These are phyloP conservation scores for Drosophila paulistorum DNA, from an alignment of 1,140 invertebrate genomes.

Conservation along the genomic window DNA sequence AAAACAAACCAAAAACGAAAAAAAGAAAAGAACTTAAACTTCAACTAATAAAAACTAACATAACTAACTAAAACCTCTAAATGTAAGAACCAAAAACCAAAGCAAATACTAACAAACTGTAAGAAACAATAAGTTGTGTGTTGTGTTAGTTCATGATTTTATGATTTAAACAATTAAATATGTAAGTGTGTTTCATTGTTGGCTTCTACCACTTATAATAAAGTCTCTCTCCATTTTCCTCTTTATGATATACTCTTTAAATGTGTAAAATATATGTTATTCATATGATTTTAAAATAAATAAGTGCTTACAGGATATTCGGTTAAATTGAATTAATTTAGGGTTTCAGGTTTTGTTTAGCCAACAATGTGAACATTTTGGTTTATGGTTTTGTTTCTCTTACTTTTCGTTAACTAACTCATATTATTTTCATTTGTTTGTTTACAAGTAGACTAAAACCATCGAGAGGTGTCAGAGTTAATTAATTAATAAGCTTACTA, in stretches of 20 bases:
- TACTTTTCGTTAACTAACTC: conserved; percentile 32
- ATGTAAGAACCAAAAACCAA: conserved; percentile 11
- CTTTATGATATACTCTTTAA: not conserved
- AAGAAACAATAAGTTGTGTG: conserved; percentile 44
- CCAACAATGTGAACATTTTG: conserved; percentile 28
- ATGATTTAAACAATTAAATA: conserved; percentile 38
- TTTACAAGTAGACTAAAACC: conserved; percentile 59
- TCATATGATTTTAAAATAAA: conserved; percentile 12
- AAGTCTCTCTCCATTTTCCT: not conserved
- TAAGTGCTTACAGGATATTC: conserved; percentile 13
- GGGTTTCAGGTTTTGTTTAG: not conserved
- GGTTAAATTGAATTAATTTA: not conserved
- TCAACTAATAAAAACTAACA: conserved; percentile 37
- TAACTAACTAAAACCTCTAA: conserved; percentile 43
- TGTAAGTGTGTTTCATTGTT: conserved; percentile 54
- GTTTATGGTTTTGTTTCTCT: not conserved
- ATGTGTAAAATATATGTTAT: conserved; percentile 42
- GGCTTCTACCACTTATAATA: conserved; percentile 31
- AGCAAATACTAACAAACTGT: conserved; percentile 25
- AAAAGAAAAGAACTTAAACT: conserved; percentile 33
- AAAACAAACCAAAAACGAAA: not conserved
- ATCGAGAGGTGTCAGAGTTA: not conserved
- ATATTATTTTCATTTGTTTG: conserved; percentile 8
- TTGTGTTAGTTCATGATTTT: conserved; percentile 54
- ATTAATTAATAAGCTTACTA: not conserved